These are phyloP conservation scores for Eutolmus rufibarbis DNA, from an alignment of 2,888 invertebrate genomes.

Conservation along the genomic window DNA sequence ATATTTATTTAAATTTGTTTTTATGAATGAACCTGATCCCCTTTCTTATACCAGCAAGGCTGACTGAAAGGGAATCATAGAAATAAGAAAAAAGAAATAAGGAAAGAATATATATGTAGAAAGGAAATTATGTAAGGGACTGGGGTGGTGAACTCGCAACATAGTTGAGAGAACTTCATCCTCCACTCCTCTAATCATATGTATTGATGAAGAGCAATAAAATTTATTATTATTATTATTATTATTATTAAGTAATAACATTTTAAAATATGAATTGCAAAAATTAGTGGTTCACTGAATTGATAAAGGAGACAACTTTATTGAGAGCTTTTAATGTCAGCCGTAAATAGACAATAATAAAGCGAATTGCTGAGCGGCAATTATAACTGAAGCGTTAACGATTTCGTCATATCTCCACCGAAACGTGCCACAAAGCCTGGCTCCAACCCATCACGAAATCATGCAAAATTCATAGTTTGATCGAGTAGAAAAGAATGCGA, in stretches of 20 bases:
- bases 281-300: not conserved
- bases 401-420: constrained; percentile 4
- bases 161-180: no score
- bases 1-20: no score
- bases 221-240: no score
- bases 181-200: no score
- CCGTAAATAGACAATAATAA: not conserved
- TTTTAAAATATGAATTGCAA: not conserved
- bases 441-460: not conserved
- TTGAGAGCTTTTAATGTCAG: not conserved
- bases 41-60: no score
- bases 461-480: constrained; percentile 4
- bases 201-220: no score
- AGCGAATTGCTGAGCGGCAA: not conserved
- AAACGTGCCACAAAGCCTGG: not conserved
- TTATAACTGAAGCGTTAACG: not conserved
- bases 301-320: not conserved
- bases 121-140: no score
- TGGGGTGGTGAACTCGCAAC: no score
- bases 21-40: no score
- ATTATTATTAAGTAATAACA: not conserved
- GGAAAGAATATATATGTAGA: no score
- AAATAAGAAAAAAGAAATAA: no score
- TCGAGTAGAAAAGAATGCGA: not conserved
- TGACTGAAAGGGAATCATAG: no score